phyloP scores from a whole-genome alignment of 2,113 vertebrate species.

The Sturnira hondurensis region DNA sequence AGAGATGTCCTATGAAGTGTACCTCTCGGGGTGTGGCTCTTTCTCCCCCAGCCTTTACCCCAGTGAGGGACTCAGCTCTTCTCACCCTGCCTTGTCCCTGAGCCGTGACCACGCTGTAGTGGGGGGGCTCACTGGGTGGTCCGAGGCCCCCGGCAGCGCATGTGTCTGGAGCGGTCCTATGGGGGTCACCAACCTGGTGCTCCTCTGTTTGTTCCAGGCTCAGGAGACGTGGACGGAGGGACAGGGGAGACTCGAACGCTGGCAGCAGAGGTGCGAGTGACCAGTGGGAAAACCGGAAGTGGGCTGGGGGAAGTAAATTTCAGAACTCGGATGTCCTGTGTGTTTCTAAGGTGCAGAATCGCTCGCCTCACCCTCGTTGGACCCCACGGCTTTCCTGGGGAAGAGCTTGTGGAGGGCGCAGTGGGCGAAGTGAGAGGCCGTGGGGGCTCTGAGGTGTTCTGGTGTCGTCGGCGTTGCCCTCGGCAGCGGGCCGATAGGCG shows the following conservation, averaged over 20 bases:
- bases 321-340: background rate
- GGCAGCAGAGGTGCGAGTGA: rapidly evolving
- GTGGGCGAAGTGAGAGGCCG: rapidly evolving
- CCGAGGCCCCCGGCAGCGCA: background rate
- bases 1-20: background rate
- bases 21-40: background rate
- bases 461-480: background rate
- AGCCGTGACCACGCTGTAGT: background rate
- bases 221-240: background rate
- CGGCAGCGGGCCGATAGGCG: background rate
- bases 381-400: background rate
- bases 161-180: rapidly evolving
- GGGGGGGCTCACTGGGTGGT: background rate
- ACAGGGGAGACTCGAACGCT: rapidly evolving
- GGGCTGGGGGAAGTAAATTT: background rate
- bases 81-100: background rate
- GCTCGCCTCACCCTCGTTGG: background rate
- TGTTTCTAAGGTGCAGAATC: background rate
- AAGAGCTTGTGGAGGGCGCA: background rate
- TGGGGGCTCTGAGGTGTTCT: rapidly evolving
- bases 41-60: background rate
- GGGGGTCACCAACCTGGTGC: background rate
- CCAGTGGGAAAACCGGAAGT: background rate
- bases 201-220: background rate
- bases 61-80: background rate